A percentile compares a stretch with the other conserved stretches of the same genome.
Conservation (phyloP, 1,140 invertebrate species). For the Vanessa atalanta region DNA sequence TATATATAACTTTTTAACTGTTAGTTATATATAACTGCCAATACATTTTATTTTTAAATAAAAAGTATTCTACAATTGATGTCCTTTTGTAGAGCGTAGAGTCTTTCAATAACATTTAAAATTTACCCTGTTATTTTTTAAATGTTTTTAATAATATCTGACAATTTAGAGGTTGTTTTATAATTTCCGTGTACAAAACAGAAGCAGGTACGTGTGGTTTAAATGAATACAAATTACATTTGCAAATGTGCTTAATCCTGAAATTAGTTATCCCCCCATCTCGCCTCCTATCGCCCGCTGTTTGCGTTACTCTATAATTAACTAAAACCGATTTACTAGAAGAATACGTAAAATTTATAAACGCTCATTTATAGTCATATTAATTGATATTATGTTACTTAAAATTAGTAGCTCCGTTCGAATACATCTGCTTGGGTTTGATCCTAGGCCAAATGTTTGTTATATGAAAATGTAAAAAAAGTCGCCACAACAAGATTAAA, state of each 20-base stretch:
- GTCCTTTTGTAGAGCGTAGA: too few relatives aligned
- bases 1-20: too few relatives aligned
- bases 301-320: slow-evolving; percentile 26
- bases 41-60: too few relatives aligned
- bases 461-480: too few relatives aligned
- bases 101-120: neutral
- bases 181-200: slow-evolving; percentile 11
- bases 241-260: slow-evolving; percentile 73
- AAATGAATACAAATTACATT: slow-evolving; percentile 77
- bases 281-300: slow-evolving; percentile 41
- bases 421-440: too few relatives aligned
- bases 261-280: slow-evolving; percentile 65
- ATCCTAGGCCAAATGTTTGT: too few relatives aligned
- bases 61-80: too few relatives aligned
- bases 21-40: too few relatives aligned
- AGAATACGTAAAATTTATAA: neutral
- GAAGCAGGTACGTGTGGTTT: slow-evolving; percentile 49
- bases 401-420: neutral
- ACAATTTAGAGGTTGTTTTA: neutral
- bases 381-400: neutral
- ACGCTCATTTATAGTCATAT: neutral
- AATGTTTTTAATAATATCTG: neutral
- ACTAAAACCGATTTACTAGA: slow-evolving; percentile 14
- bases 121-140: neutral
- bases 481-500: too few relatives aligned